Evolutionary conservation across 2,113 vertebrate genomes (phyloP), one percentile per base, ranked within the genome.

Genomic region (Penelope pileata): DNA sequence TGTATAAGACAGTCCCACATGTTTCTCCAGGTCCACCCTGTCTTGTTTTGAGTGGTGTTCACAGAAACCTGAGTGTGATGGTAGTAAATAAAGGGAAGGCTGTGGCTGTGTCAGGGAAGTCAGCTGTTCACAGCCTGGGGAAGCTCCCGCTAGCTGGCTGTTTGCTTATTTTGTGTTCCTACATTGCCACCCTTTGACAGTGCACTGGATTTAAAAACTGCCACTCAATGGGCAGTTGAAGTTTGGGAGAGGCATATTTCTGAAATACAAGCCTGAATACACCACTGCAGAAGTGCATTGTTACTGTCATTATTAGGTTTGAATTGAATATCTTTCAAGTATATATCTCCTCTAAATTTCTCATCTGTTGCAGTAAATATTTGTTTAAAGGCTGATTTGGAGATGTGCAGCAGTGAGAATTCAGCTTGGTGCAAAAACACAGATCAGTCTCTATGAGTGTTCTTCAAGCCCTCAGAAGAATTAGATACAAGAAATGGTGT

Each of bases 141-240:
- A 69, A 64, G 54, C 51, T 19, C 9, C n/a, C 2, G 1, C 26
- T 81, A 50, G 64, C n/a, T 63, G 68, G 26, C 66, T 29, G 1
- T 38, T 58, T 54, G 84, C 27, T 91, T 36, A 16, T 94, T 94
- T 6, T 34, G 40, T 86, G 92, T 79, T 91, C 94, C 77, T 95
- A 96, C 43, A 94, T 96, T 94, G 96, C 96, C 96, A 96, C 96
- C 95, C 83, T 95, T 91, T 70, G 96, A 96, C 96, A 84, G 69
- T 6, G n/a, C 2, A 1, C 66, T 12, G 66, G 82, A 97, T 88
- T 68, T 74, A 95, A 90, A 36, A 68, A 22, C 50, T 58, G 62
- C n/a, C 4, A 4, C 47, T 32, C 8, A 0, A 16, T 1, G 2
- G 11, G 5, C 17, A 4, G 58, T 62, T n/a, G 62, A 43, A 36